Evolutionary conservation across 2,797 vertebrate species (phyloP).

Genomic region (Melanotaenia maccullochi): DNA sequence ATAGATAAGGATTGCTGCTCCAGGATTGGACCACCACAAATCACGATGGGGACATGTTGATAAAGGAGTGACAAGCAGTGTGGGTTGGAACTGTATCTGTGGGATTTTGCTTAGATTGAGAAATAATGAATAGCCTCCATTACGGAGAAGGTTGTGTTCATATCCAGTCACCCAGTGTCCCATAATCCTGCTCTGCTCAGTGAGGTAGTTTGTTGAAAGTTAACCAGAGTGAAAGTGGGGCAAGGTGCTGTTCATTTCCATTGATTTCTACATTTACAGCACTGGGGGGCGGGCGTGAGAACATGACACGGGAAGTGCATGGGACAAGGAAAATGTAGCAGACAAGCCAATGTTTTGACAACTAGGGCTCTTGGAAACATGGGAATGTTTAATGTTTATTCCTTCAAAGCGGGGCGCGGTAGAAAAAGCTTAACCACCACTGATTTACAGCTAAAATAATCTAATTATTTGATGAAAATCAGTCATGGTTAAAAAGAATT

Average conservation of each 20-base stretch:
- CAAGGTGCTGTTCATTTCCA: slow-evolving; percentile 24
- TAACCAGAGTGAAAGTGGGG: slow-evolving; percentile 45
- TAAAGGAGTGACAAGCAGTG: slow-evolving; percentile 61
- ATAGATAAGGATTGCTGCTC: slow-evolving; percentile 70
- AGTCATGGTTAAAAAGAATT: no score
- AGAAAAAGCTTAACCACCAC: no score
- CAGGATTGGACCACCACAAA: slow-evolving; percentile 66
- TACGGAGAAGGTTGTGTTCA: slow-evolving; percentile 57
- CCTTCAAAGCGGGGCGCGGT: no score
- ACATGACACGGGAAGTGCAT: no score
- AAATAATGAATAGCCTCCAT: slow-evolving; percentile 69
- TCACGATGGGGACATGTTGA: slow-evolving; percentile 64
- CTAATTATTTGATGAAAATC: background rate
- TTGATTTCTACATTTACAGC: slow-evolving; percentile 22
- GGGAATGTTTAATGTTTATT: no score
- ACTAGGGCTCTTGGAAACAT: no score
- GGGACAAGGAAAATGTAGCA: no score
- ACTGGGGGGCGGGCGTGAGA: no score
- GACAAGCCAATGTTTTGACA: no score
- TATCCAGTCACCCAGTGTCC: slow-evolving; percentile 57
- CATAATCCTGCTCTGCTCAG: slow-evolving; percentile 56
- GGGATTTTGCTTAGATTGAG: slow-evolving; percentile 57
- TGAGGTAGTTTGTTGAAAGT: slow-evolving; percentile 59
- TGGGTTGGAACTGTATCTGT: slow-evolving; percentile 33
- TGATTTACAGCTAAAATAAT: background rate